Evolutionary conservation across 2,113 vertebrate genomes (phyloP), one percentile per base, ranked within the genome.

Genomic region (Chaetodon auriga): DNA sequence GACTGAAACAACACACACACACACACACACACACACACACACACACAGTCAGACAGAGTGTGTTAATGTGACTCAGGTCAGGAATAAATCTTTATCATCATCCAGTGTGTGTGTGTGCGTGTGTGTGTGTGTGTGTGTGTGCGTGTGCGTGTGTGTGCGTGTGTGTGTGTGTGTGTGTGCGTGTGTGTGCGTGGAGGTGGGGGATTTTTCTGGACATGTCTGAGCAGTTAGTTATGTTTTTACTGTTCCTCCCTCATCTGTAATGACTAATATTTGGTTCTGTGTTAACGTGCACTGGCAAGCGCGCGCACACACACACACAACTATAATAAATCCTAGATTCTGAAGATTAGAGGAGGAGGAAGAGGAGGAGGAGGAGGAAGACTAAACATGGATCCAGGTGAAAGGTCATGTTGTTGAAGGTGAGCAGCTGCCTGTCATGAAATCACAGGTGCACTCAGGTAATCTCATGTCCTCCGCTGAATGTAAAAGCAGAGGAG

Each of bases 161-260:
- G 45, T 21, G 30, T 57, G 35, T 45, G 21, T 43, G 48, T 66
- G 57, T 48, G 18, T 76, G 49, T 53, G n/a, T n/a, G 3, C 30
- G 43, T 8, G 70, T 35, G 54, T 14, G 55, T 46, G 63, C 53
- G 30, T 4, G 30, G 30, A 30, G 11, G 23, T 57, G 64, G 46
- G 57, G 65, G 25, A 60, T 46, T 78, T 82, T 64, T 38, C 35
- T 0, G 64, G 64, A 74, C 58, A 73, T 73, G 23, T 68, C 51
- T 51, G 57, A 70, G 57, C n/a, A 49, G 53, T 76, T 74, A 81
- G 57, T 84, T 78, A 58, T 36, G 81, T 23, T 74, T 75, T 81
- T 8, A 78, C 57, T 0, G 71, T 65, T 65, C 51, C 43, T 64
- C 43, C 63, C n/a, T 69, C 35, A 11, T 71, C 36, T 61, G 36